phyloP scores from a whole-genome alignment of 2,888 invertebrate species.

The Siphlonurus alternatus region DNA sequence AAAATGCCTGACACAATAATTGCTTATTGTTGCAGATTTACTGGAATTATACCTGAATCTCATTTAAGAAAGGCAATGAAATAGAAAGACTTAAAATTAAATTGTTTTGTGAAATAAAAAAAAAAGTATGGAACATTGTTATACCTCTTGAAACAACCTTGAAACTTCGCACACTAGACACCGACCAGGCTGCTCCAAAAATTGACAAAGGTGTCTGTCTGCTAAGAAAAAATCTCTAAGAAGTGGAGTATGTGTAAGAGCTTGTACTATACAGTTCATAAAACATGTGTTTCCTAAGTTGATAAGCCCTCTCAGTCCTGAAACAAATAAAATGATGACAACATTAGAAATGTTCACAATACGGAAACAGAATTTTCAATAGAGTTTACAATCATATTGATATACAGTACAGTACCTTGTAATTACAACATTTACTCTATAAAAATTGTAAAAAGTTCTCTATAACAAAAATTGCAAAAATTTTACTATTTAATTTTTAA shows the following conservation, averaged over 20 bases:
- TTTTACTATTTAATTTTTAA: no score
- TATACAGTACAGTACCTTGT: neutral
- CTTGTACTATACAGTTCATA: slow-evolving; percentile 96
- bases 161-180: slow-evolving; percentile 93
- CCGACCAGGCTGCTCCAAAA: slow-evolving; percentile 41
- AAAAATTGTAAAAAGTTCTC: no score
- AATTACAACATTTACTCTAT: no score
- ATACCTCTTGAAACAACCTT: slow-evolving; percentile 78
- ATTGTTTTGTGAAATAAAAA: no score
- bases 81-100: no score
- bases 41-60: no score
- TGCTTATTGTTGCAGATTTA: no score
- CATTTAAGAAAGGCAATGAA: no score
- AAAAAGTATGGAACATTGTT: no score
- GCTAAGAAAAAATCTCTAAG: slow-evolving; percentile 89
- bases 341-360: neutral
- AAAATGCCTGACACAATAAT: no score
- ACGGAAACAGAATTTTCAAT: neutral
- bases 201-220: slow-evolving; percentile 75
- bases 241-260: slow-evolving; percentile 86
- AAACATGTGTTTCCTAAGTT: slow-evolving; percentile 97
- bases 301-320: slow-evolving; percentile 76
- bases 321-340: slow-evolving; percentile 13
- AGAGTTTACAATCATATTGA: neutral
- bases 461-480: no score